These are phyloP conservation scores for Diachrysia chrysitis DNA, from an alignment of 2,888 invertebrate species.

Conservation along the genomic window DNA sequence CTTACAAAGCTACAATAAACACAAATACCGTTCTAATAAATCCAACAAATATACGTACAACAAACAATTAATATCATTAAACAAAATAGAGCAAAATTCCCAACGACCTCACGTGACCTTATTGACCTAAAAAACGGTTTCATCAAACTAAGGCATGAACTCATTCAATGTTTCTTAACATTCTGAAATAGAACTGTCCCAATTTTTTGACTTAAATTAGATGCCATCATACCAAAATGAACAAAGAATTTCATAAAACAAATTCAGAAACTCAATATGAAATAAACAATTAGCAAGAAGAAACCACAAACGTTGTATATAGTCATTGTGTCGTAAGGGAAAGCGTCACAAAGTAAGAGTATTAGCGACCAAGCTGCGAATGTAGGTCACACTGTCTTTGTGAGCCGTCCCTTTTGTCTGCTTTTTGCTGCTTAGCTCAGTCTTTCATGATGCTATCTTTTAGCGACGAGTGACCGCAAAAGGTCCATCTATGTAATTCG, in stretches of 20 bases:
- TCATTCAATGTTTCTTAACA: background rate
- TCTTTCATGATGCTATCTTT: constrained; percentile 70
- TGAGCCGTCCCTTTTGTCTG: constrained; percentile 76
- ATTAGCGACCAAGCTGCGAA: constrained; percentile 72
- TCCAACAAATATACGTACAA: too few species aligned
- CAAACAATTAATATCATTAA: too few species aligned
- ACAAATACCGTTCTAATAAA: too few species aligned
- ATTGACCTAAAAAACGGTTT: too few species aligned
- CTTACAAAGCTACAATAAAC: too few species aligned
- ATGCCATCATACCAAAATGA: constrained; percentile 4
- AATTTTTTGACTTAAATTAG: background rate
- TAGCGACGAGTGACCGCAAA: constrained; percentile 69
- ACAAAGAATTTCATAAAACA: constrained; percentile 17
- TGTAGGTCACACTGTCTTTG: constrained; percentile 82
- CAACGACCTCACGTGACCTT: too few species aligned
- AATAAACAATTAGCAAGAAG: constrained; percentile 64
- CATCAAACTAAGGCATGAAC: too few species aligned
- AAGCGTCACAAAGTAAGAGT: constrained; percentile 77
- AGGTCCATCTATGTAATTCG: constrained; percentile 62
- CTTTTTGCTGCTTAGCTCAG: constrained; percentile 72
- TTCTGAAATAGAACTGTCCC: background rate
- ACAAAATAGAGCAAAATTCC: too few species aligned
- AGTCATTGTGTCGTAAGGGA: constrained; percentile 61
- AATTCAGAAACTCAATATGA: constrained; percentile 42
- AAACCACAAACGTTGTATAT: constrained; percentile 56